Evolutionary conservation across 2,888 invertebrate genomes (phyloP), one percentile per base, ranked within the genome.

Genomic region (Choreutis nemorana): DNA sequence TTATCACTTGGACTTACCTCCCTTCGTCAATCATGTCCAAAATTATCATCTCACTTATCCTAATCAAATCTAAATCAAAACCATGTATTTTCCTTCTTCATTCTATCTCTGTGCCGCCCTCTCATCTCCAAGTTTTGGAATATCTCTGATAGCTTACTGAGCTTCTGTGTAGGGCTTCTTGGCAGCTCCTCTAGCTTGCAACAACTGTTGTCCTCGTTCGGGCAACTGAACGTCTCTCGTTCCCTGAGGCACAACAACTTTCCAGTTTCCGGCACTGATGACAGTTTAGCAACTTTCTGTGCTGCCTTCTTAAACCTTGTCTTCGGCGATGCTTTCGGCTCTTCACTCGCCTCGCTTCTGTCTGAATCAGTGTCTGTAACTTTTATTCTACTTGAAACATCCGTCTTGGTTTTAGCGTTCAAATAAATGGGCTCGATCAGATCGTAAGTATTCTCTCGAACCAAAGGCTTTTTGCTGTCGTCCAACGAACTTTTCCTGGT

Each of bases 11-110:
- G 42, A 50, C 39, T 29, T 23, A 37, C 39, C 42, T 40, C 40
- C 41, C 44, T 42, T 39, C 36, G 37, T 32, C 30, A 37, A 36
- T 44, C 35, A 39, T 33, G 8, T 37, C 34, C 35, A 36, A 50
- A 41, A 45, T 26, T 8, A 18, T 8, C 8, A 5, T 18, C 11
- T 8, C 23, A 23, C 16, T 7, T 13, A 9, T 50, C 60, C 61
- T 53, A 58, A 30, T 32, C 46, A 47, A 32, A 29, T 26, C 15
- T 25, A 23, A 14, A 29, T 47, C 55, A 80, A 47, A 80, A 78
- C 79, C 80, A 80, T 53, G 73, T 75, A 45, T 80, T 68, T 39
- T 66, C 79, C 42, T 63, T 79, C 55, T 65, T 79, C 52, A 75
- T 58, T 41, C 51, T 68, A 22, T 73, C 70, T 39, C 64, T 57